Percentiles rank a stretch among this genome's conserved stretches.
These are phyloP conservation scores for Capitulum mitella DNA, from an alignment of 2,888 invertebrate species.

Conservation along the genomic window DNA sequence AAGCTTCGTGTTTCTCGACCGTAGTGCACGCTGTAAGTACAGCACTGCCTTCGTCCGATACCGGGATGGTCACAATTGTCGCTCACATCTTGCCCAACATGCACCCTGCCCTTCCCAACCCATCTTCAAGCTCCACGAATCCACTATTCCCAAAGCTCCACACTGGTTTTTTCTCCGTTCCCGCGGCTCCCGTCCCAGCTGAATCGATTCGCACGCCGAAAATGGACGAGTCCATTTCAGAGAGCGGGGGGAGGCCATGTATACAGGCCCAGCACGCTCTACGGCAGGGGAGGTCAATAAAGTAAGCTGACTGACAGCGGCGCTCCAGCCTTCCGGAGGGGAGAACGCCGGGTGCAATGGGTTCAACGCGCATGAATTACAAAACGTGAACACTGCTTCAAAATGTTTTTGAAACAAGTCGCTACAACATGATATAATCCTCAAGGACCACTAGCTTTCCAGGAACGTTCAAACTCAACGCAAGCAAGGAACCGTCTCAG, in stretches of 20 bases:
- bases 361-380: no score
- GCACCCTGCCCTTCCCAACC: no score
- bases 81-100: neutral
- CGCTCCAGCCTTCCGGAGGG: no score
- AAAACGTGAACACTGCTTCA: no score
- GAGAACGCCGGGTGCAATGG: no score
- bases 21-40: no score
- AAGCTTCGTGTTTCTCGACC: no score
- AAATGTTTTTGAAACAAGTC: no score
- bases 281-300: constrained; percentile 1
- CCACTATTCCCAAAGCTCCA: neutral
- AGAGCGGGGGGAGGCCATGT: neutral
- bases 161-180: neutral
- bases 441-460: no score
- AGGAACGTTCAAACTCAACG: no score
- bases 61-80: neutral
- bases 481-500: no score
- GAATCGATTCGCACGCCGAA: constrained; percentile 24
- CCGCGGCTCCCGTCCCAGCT: constrained; percentile 20
- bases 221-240: neutral
- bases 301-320: constrained; percentile 6
- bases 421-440: no score
- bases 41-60: neutral
- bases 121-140: neutral
- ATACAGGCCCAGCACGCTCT: neutral